phyloP scores from a whole-genome alignment of 2,113 vertebrate genomes.

The Mormyrus iriodes region DNA sequence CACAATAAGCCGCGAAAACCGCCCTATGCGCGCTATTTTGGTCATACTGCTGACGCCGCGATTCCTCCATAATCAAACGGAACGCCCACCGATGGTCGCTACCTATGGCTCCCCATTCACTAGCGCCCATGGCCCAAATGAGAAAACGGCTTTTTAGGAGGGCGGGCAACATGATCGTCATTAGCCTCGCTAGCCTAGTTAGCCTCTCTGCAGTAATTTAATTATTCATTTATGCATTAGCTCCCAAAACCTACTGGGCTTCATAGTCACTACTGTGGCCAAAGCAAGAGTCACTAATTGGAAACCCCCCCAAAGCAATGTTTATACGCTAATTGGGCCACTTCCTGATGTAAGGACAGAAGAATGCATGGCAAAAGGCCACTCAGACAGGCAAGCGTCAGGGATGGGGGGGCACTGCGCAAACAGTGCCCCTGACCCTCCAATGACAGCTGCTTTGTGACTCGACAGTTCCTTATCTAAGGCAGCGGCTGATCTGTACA shows the following conservation, averaged over 20 bases:
- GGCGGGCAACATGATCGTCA: too few relatives aligned
- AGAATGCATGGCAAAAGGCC: slow-evolving; percentile 46
- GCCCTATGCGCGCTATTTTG: background rate
- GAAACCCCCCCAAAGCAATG: slow-evolving; percentile 34
- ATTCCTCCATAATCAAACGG: background rate
- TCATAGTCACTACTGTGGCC: background rate
- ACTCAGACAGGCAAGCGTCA: slow-evolving; percentile 20
- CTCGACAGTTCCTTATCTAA: background rate
- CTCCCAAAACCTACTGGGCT: background rate
- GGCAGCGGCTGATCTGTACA: background rate
- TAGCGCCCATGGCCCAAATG: background rate
- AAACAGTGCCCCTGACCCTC: background rate
- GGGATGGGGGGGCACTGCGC: background rate
- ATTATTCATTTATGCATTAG: slow-evolving; percentile 36
- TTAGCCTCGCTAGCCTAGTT: background rate
- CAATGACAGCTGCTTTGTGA: background rate
- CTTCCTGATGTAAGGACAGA: slow-evolving; percentile 57
- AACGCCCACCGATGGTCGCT: background rate
- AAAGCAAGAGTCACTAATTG: slow-evolving; percentile 52
- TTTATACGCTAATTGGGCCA: slow-evolving; percentile 57
- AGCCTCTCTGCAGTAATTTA: slow-evolving; percentile 13
- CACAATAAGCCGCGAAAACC: background rate
- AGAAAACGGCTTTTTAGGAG: background rate
- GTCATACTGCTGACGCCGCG: background rate
- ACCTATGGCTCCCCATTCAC: background rate